These are phyloP conservation scores for Phoenoteleia sp. DNA, from an alignment of 2,888 invertebrate species.

Conservation along the genomic window DNA sequence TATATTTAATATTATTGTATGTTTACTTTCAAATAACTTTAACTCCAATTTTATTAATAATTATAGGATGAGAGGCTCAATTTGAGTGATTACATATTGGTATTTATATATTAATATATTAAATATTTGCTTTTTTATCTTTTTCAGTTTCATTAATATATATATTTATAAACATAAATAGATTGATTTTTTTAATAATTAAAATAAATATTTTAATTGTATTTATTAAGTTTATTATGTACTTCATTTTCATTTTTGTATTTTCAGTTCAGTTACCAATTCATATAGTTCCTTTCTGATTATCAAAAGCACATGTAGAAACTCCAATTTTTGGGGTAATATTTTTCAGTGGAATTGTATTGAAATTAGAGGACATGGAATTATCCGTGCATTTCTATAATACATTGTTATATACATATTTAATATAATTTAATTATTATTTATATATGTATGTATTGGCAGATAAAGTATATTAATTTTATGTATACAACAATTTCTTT, in stretches of 20 bases:
- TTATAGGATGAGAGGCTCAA: slow-evolving; percentile 91
- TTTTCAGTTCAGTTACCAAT: slow-evolving; percentile 92
- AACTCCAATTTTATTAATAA: slow-evolving; percentile 90
- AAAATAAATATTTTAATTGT: slow-evolving; percentile 77
- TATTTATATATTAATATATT: slow-evolving; percentile 91
- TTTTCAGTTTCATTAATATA: slow-evolving; percentile 88
- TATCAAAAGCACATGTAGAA: slow-evolving; percentile 93
- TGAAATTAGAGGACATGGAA: slow-evolving; percentile 91
- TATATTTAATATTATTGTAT: slow-evolving; percentile 90
- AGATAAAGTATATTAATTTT: slow-evolving; percentile 89
- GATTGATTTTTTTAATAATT: slow-evolving; percentile 81
- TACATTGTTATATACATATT: slow-evolving; percentile 86
- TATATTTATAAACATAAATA: slow-evolving; percentile 78
- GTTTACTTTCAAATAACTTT: slow-evolving; percentile 91
- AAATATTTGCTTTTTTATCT: slow-evolving; percentile 90
- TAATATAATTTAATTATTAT: slow-evolving; percentile 87
- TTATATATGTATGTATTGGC: slow-evolving; percentile 88
- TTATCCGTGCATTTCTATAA: slow-evolving; percentile 88
- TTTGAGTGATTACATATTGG: slow-evolving; percentile 90
- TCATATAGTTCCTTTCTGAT: slow-evolving; percentile 91
- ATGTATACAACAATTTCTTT: slow-evolving; percentile 91
- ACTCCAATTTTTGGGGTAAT: slow-evolving; percentile 92
- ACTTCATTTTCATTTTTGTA: slow-evolving; percentile 83
- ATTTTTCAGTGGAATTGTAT: slow-evolving; percentile 91
- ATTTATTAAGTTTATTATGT: slow-evolving; percentile 79